A percentile compares a stretch with the other conserved stretches of the same genome.
phyloP scores from a whole-genome alignment of 2,113 vertebrate genomes.

The Guaruba guarouba region DNA sequence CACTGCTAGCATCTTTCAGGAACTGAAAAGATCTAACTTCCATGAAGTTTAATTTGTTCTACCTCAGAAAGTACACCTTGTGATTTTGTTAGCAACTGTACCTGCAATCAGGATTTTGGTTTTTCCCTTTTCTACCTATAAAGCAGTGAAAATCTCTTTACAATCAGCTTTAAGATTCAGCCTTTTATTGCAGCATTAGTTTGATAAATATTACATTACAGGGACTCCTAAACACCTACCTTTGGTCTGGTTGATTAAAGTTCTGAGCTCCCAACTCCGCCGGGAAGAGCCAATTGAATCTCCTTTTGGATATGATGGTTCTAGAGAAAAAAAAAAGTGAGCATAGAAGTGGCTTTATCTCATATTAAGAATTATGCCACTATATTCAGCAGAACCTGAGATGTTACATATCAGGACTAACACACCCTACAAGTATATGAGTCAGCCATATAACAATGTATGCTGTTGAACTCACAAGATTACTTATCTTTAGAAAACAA shows the following conservation, averaged over 20 bases:
- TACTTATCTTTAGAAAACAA: background rate
- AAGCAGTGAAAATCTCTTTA: background rate
- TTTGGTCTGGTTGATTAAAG: constrained; percentile 91
- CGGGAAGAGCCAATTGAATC: constrained; percentile 80
- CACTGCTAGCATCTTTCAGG: background rate
- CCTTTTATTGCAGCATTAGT: background rate
- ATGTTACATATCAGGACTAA: background rate
- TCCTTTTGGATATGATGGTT: constrained; percentile 90
- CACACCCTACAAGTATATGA: background rate
- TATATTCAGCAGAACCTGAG: background rate
- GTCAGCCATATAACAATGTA: background rate
- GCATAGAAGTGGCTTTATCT: background rate
- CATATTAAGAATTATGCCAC: background rate
- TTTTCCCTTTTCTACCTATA: background rate
- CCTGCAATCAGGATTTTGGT: background rate
- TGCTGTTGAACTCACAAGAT: background rate
- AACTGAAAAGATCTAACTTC: background rate
- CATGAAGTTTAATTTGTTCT: background rate
- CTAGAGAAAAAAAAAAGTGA: constrained; percentile 68
- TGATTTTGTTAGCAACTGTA: background rate
- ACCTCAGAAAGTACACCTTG: background rate
- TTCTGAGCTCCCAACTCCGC: constrained; percentile 94
- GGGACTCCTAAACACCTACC: constrained; percentile 70
- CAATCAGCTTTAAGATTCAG: background rate
- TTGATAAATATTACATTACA: background rate